Evolutionary conservation across 2,113 vertebrate species (phyloP).

Genomic region (Meles meles): DNA sequence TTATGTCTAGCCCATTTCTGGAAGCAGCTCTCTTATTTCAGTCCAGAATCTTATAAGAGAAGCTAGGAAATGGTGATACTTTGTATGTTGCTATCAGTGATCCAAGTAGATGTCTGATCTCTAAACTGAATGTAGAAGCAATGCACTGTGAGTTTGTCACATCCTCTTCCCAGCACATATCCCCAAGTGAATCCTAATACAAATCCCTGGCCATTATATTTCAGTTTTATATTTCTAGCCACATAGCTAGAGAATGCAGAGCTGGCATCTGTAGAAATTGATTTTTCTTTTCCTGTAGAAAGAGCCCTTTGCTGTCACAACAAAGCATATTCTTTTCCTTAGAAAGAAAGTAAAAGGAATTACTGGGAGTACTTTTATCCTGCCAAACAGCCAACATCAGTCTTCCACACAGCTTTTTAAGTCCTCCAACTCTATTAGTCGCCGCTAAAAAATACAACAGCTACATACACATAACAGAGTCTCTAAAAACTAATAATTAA

Average conservation of each 20-base stretch:
- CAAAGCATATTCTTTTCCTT: conserved; percentile 55
- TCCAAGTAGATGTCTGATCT: neutral
- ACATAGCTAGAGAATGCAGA: neutral
- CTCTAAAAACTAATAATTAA: neutral
- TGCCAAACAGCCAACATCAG: neutral
- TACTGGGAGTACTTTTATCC: conserved; percentile 23
- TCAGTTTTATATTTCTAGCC: conserved; percentile 26
- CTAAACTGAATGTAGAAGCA: neutral
- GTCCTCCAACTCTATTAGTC: neutral
- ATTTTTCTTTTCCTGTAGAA: conserved; percentile 47
- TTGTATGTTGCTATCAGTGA: neutral
- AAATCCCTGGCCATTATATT: conserved; percentile 35
- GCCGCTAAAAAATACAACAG: neutral
- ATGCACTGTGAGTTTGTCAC: neutral
- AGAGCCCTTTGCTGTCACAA: conserved; percentile 52
- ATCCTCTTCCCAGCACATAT: neutral
- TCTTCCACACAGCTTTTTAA: neutral
- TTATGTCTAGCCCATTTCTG: neutral
- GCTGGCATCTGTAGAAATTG: conserved; percentile 52
- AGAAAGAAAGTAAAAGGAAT: conserved; percentile 45
- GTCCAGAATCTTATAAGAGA: neutral
- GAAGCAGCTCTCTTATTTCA: neutral
- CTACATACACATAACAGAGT: neutral
- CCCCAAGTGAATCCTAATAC: neutral
- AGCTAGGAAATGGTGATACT: neutral